Base-by-base conservation (phyloP, 2,888 invertebrate genomes). In the Fabriciana adippe region DNA sequence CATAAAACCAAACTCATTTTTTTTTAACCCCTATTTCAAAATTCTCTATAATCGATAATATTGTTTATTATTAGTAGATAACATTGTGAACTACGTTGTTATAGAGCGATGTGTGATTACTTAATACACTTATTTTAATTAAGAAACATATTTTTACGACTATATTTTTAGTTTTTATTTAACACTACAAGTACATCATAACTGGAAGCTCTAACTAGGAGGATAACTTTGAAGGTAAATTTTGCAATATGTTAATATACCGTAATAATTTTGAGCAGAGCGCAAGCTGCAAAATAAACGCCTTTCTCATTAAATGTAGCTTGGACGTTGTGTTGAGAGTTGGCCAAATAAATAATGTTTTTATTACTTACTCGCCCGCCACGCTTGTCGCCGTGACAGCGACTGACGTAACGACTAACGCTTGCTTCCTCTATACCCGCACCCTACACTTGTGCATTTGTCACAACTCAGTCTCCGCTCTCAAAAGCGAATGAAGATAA, bases 271-370 rank as follows among this genome's bases (percentile, higher is more conserved):
- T 53, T 15, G 50, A 31, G 18, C 18, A 41, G 4, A 31, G 51
- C 18, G 6, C 61, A 18, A 14, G 8, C 56, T 57, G 18, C 26
- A 51, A 64, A 64, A 56, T 64, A 45, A 57, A 64, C 64, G 35
- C 51, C 41, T 57, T 41, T 6, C 64, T 64, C 50, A 41, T 50
- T 56, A 35, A 64, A 64, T 51, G 26, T 50, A 51, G 56, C 64
- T 51, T 18, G 21, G 41, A 41, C 64, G 57, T 41, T 53, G 64
- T 50, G 64, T 64, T 48, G 64, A 55, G 64, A 57, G 57, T 45
- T 50, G 56, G 57, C 64, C 64, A 64, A 64, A 64, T 64, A 64
- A 64, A 55, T 66, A 59, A 60, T 60, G 59, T 66, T 66, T 59
- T 65, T 60, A 59, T 59, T 66, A 54, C 59, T 18, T 26, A 35